phyloP scores from a whole-genome alignment of 2,888 invertebrate species.

The Chrysolina americana region DNA sequence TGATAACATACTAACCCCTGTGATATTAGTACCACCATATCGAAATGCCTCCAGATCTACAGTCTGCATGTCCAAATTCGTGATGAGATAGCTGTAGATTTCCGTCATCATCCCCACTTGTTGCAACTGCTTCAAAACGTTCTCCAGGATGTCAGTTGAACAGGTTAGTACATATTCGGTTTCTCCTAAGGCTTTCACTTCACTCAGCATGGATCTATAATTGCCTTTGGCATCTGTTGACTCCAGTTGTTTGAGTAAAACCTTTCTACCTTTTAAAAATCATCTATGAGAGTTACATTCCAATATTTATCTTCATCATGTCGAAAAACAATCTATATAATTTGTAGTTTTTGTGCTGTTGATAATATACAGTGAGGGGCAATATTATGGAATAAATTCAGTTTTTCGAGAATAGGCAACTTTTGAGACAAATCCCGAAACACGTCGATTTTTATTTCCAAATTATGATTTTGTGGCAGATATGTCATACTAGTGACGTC shows the following conservation, averaged over 20 bases:
- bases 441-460: too few relatives aligned
- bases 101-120: conserved; percentile 76
- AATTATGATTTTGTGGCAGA: too few relatives aligned
- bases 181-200: conserved; percentile 68
- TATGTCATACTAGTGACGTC: too few relatives aligned
- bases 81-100: conserved; percentile 73
- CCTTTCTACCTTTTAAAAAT: conserved; percentile 43
- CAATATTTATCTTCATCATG: not conserved
- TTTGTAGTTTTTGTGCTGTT: too few relatives aligned
- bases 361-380: too few relatives aligned
- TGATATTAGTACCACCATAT: conserved; percentile 75
- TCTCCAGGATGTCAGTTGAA: conserved; percentile 68
- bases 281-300: not conserved
- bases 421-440: too few relatives aligned
- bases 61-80: conserved; percentile 74
- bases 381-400: too few relatives aligned
- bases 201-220: conserved; percentile 66
- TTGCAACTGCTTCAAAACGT: conserved; percentile 72
- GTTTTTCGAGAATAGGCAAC: too few relatives aligned
- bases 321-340: too few relatives aligned
- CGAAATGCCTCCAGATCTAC: conserved; percentile 73
- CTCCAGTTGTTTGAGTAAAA: conserved; percentile 77
- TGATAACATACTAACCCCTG: conserved; percentile 65
- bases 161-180: conserved; percentile 73
- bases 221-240: conserved; percentile 34